phyloP scores from a whole-genome alignment of 2,113 vertebrate species.

The Cyanocitta stelleri region DNA sequence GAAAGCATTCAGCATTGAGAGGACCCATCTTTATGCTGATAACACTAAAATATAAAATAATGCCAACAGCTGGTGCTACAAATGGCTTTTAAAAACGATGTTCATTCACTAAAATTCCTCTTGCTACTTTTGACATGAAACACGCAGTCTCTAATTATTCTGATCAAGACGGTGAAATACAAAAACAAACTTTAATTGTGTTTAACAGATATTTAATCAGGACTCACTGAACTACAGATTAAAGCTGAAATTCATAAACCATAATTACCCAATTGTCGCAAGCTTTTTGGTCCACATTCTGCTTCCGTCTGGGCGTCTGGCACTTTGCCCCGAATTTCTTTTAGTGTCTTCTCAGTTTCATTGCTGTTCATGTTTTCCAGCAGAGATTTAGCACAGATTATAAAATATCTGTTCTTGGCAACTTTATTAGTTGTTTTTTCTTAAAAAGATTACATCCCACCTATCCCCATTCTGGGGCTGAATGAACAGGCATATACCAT shows the following conservation, averaged over 20 bases:
- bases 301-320: conserved; percentile 84
- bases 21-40: conserved; percentile 81
- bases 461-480: conserved; percentile 39
- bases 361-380: conserved; percentile 84
- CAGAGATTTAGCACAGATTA: conserved; percentile 83
- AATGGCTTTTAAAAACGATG: conserved; percentile 87
- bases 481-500: neutral
- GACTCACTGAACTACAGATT: conserved; percentile 88
- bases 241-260: conserved; percentile 90
- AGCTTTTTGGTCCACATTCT: conserved; percentile 85
- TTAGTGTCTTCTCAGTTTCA: conserved; percentile 83
- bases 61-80: conserved; percentile 86
- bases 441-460: conserved; percentile 62
- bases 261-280: conserved; percentile 87
- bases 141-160: conserved; percentile 87
- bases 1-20: conserved; percentile 74
- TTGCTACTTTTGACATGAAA: conserved; percentile 86
- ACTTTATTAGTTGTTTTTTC: conserved; percentile 73
- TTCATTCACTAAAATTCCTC: conserved; percentile 85
- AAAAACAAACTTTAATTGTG: conserved; percentile 90
- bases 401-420: conserved; percentile 83
- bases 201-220: conserved; percentile 90
- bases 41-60: conserved; percentile 85
- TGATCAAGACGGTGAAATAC: conserved; percentile 87
- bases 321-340: conserved; percentile 84